Base-by-base conservation (phyloP, 1,140 invertebrate genomes). In the Cotesia typhae region DNA sequence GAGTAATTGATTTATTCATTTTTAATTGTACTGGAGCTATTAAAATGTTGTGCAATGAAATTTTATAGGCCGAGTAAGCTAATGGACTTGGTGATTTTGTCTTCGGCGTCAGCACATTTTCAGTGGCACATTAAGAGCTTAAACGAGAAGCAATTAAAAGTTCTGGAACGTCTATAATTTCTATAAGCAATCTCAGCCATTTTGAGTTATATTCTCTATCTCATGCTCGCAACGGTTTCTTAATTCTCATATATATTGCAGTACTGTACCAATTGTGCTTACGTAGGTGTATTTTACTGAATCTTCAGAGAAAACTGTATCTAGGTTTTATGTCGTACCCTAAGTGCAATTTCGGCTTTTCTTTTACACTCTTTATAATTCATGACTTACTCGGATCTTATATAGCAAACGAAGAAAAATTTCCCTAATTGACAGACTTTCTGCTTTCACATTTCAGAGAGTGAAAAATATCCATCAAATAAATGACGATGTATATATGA, bases 91-190 rank as follows among this genome's bases (percentile, higher is more conserved):
- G 70, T 60, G 51, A 72, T 72, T 71, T 59, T 51, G 52, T 12
- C 35, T 67, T 17, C 36, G 12, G 55, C 35, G 28, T 67, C 64
- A 37, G 12, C 70, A 67, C 52, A 72, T 72, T 72, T 59, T 7
- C 70, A 38, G 64, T 41, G 38, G 35, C 14, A 53, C 37, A 41
- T 67, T 37, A 57, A 67, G 64, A 67, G 53, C 47, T 67, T 35
- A 60, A 66, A 72, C 63, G 70, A 60, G 60, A 12, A 67, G 63
- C 67, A 72, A 72, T 72, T 72, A 72, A 67, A 72, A 72, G 63
- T 51, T 59, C 37, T 41, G 53, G 63, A 28, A 72, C 37, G 70
- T 20, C 47, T 57, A 37, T 59, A 72, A 67, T 67, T 72, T 17
- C 64, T 72, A 35, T 36, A 59, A 37, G 70, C 47, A 37, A 10